phyloP scores from a whole-genome alignment of 2,888 invertebrate species.

The Napeogenes sylphis region DNA sequence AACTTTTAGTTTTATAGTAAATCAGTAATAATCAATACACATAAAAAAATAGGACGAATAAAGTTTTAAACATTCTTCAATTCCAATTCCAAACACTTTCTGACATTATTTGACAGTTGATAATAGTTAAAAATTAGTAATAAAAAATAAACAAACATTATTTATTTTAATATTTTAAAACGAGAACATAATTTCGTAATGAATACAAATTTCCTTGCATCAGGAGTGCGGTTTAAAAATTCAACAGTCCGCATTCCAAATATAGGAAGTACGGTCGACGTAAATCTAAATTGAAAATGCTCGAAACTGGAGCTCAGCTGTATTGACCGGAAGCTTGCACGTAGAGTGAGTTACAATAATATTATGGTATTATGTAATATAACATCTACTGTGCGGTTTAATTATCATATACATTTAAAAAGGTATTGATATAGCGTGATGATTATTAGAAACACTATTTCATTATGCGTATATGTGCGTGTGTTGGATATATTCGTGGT shows the following conservation, averaged over 20 bases:
- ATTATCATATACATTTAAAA: not conserved
- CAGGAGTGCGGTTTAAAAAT: conserved; percentile 23
- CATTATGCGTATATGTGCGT: too few species aligned
- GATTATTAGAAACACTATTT: too few species aligned
- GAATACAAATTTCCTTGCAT: not conserved
- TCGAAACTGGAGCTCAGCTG: conserved; percentile 14
- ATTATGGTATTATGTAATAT: not conserved
- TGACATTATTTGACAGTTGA: too few species aligned
- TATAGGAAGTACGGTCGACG: conserved; percentile 21
- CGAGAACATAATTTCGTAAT: not conserved
- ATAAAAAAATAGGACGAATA: too few species aligned
- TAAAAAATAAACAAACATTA: too few species aligned
- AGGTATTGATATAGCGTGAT: not conserved
- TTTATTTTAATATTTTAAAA: too few species aligned
- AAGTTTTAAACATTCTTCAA: too few species aligned
- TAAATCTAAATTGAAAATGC: conserved; percentile 27
- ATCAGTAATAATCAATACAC: too few species aligned
- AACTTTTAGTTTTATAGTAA: too few species aligned
- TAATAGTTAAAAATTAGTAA: too few species aligned
- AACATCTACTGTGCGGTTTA: not conserved
- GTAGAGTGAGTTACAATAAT: conserved; percentile 3
- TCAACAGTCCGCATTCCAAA: conserved; percentile 27
- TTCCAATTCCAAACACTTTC: too few species aligned
- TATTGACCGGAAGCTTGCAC: conserved; percentile 3
- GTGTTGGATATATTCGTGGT: too few species aligned